Evolutionary conservation across 2,888 invertebrate species (phyloP), one percentile per base, ranked within the genome.

Genomic region (Pseudococcus viburni): DNA sequence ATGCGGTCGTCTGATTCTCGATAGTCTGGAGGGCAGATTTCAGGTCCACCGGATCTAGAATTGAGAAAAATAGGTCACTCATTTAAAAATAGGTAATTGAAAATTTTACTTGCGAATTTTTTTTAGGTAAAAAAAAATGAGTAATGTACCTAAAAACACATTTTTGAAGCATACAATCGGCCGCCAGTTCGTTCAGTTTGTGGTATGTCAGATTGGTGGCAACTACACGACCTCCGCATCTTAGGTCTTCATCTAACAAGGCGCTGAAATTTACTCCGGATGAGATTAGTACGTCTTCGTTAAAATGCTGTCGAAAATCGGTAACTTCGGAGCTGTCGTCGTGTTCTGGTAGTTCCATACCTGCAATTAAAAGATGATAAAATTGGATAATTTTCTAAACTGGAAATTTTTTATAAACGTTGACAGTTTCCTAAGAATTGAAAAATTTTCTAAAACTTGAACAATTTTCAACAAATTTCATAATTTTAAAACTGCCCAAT

Each of bases 21-120:
- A 91, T 95, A 96, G 91, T 96, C 95, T 19, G 96, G 95, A 83
- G 96, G 96, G 91, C 96, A 96, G 89, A 95, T 94, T 91, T 95
- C 94, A 26, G 95, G 95, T 12, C 95, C 96, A 90, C 95, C 95
- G 91, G 93, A 92, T 91, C 94, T 94, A 92, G 91, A 93, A 11
- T 17, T 9, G 17, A 15, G 9, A 59, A 26, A 22, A 22, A 11
- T 33, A 19, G 33, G 33, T 15, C 26, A 33, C 3, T 33, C 26
- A 2, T 3, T 33, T 3, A 33, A 33, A 33, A 33, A 2, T 33
- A 33, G 26, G 26, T 33, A 3, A 33, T 33, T 33, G 3, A 33
- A 33, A 33, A 33, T 33, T 33, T 33, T 33, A 33, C 26, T 33
- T 33, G n/a, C n/a, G n/a, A n/a, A 33, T 33, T 33, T 33, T n/a